phyloP scores from a whole-genome alignment of 2,113 vertebrate species.

The Passerina amoena region DNA sequence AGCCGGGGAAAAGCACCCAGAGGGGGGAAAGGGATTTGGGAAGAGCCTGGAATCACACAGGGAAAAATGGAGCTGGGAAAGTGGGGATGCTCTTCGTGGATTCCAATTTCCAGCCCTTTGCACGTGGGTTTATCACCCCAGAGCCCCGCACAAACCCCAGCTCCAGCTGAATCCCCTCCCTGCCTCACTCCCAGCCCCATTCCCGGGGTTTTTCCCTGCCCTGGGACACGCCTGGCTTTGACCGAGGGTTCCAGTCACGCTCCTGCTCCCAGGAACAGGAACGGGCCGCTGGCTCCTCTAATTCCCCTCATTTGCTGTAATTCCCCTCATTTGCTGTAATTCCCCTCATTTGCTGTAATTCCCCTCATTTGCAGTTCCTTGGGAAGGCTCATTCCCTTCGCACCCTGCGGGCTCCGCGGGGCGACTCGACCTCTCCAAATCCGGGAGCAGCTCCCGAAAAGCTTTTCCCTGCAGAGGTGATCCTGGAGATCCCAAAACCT shows the following conservation, averaged over 20 bases:
- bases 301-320: background rate
- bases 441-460: background rate
- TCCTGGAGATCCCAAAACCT: no score
- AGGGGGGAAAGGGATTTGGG: rapidly evolving
- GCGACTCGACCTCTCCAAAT: background rate
- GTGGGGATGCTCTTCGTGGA: rapidly evolving
- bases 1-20: background rate
- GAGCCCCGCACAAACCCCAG: rapidly evolving
- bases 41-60: rapidly evolving
- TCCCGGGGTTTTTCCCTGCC: background rate
- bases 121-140: rapidly evolving
- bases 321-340: background rate
- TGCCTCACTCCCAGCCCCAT: rapidly evolving
- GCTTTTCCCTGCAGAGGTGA: no score
- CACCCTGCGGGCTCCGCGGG: background rate
- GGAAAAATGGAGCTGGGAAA: rapidly evolving
- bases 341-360: background rate
- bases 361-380: background rate
- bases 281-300: background rate
- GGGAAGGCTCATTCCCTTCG: background rate
- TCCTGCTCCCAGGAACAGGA: background rate
- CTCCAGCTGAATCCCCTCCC: rapidly evolving
- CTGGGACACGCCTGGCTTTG: background rate
- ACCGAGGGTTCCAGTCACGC: background rate
- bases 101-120: rapidly evolving